A percentile compares a stretch with the other conserved stretches of the same genome.
phyloP scores from a whole-genome alignment of 2,888 invertebrate species.

The Macropis europaea region DNA sequence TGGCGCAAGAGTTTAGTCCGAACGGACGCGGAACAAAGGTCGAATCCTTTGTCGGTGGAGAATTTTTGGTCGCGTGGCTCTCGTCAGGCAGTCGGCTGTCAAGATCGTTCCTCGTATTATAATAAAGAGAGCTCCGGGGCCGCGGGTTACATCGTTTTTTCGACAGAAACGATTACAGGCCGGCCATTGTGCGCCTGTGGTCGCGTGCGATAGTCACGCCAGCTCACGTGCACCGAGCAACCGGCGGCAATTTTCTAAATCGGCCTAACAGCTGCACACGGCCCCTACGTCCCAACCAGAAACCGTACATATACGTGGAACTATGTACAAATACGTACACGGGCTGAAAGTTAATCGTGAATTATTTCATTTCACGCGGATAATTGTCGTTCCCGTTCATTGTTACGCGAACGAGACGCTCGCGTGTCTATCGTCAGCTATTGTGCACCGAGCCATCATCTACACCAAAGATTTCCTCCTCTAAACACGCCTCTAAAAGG shows the following conservation, averaged over 20 bases:
- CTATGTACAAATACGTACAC: no score
- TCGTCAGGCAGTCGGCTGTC: constrained; percentile 43
- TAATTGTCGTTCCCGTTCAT: constrained; percentile 25
- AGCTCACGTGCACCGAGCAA: constrained; percentile 55
- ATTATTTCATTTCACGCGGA: constrained; percentile 30
- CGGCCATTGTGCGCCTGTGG: constrained; percentile 57
- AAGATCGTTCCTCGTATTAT: constrained; percentile 39
- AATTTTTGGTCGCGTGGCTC: constrained; percentile 67
- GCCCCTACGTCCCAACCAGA: constrained; percentile 10
- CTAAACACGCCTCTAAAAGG: neutral
- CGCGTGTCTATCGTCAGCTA: constrained; percentile 8
- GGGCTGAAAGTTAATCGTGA: no score
- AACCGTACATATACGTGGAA: no score
- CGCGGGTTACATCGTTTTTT: constrained; percentile 35
- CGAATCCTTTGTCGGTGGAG: neutral
- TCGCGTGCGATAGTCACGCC: constrained; percentile 74
- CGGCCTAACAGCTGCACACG: constrained; percentile 63
- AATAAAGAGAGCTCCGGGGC: constrained; percentile 38
- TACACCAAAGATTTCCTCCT: no score
- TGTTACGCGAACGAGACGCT: constrained; percentile 40
- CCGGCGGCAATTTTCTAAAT: constrained; percentile 70
- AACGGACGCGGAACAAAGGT: neutral
- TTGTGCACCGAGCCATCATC: neutral
- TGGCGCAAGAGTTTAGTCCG: neutral
- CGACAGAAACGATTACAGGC: constrained; percentile 59